phyloP scores from a whole-genome alignment of 2,113 vertebrate species.

The Ceyx melanurus region DNA sequence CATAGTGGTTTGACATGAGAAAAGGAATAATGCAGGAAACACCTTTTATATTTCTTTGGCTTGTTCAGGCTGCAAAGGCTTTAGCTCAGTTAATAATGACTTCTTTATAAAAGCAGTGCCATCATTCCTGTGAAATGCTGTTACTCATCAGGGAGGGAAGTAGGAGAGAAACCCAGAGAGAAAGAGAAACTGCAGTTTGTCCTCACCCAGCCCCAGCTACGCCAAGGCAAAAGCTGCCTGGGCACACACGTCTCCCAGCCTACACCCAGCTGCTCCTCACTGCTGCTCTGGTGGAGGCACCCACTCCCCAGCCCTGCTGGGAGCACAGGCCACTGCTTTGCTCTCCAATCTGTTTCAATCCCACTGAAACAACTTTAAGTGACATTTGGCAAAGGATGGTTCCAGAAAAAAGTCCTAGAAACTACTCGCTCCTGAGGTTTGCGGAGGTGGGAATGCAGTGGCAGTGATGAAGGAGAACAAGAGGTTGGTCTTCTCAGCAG shows the following conservation, averaged over 20 bases:
- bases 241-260: background rate
- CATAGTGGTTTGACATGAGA: background rate
- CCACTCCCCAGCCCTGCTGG: background rate
- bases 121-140: background rate
- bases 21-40: background rate
- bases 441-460: background rate
- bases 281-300: background rate
- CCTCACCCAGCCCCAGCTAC: background rate
- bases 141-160: background rate
- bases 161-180: background rate
- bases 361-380: background rate
- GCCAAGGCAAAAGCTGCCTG: background rate
- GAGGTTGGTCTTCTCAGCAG: background rate
- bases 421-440: background rate
- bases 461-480: background rate
- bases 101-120: background rate
- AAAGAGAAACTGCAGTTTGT: background rate
- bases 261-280: slow-evolving; percentile 15
- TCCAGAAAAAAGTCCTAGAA: background rate
- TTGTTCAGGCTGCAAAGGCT: background rate
- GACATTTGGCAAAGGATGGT: background rate
- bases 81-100: background rate
- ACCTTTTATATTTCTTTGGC: background rate
- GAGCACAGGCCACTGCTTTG: rapidly evolving
- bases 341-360: background rate